Evolutionary conservation across 1,140 invertebrate genomes (phyloP), one percentile per base, ranked within the genome.

Genomic region (Cotesia glomerata): DNA sequence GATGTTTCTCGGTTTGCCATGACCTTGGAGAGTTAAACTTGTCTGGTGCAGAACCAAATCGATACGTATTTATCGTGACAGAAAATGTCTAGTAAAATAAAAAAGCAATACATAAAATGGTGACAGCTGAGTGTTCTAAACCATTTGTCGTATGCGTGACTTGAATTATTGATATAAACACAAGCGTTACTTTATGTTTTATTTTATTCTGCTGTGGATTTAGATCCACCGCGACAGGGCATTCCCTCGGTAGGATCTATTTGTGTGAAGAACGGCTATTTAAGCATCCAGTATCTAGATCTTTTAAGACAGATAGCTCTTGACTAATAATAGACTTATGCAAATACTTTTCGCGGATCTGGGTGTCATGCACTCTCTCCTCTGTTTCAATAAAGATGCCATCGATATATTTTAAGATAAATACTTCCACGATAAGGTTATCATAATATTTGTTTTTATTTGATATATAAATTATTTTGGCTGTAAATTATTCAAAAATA

Each of bases 251-350:
- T 65, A 5, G 13, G 8, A n/a, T 65, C 63, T 65, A 65, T 65
- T 65, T 65, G 45, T 14, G 63, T 45, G 14, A 36, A 65, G 39
- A 16, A 65, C 45, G 34, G 63, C 45, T 68, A 68, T 54, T 68
- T 68, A 49, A 36, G 56, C 51, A 35, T 45, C 11, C 32, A 35
- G 66, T 68, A 68, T 68, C 45, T 68, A 58, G 66, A 68, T 54
- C 66, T 68, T 13, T 18, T 26, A 26, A 36, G 66, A 56, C 52
- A 56, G 52, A 68, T 68, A 56, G 66, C 32, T 58, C 9, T 8
- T 32, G 13, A 4, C 49, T 68, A 68, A 68, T 52, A 54, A 68
- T 68, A 68, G 66, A 32, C 16, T 49, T 16, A 56, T 58, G 56
- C 56, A 18, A 18, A 65, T 18, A 7, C 16, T 65, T 13, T 5